phyloP scores from a whole-genome alignment of 2,797 vertebrate genomes.

The Lophius americanus region DNA sequence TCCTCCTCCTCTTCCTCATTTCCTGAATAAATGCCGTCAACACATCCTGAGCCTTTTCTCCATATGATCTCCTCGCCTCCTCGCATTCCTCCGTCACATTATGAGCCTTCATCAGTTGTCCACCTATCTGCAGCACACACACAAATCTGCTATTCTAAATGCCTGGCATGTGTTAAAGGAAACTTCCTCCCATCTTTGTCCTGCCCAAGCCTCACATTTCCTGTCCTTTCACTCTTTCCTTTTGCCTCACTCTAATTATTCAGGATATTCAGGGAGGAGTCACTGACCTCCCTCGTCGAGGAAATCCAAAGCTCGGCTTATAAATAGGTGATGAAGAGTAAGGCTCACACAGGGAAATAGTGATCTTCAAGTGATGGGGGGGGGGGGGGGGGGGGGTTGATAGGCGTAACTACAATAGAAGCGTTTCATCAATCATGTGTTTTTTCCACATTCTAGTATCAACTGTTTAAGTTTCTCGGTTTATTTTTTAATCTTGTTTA shows the following conservation, averaged over 20 bases:
- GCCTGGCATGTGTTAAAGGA: constrained; percentile 58
- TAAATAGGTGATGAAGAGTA: constrained; percentile 17
- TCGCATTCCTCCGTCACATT: constrained; percentile 15
- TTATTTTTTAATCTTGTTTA: background rate
- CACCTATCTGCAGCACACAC: constrained; percentile 37
- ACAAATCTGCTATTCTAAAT: constrained; percentile 32
- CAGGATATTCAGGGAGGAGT: constrained; percentile 42
- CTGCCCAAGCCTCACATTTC: constrained; percentile 66
- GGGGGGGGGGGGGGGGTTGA: no score
- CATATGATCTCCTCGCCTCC: background rate
- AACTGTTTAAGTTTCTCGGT: background rate
- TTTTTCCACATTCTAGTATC: background rate
- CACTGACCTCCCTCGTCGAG: constrained; percentile 1
- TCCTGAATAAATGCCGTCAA: constrained; percentile 19
- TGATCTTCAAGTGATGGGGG: no score
- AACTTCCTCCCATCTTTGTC: constrained; percentile 55
- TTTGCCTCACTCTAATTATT: constrained; percentile 58
- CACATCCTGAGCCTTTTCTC: constrained; percentile 19
- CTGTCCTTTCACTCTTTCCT: constrained; percentile 69
- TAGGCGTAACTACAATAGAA: no score
- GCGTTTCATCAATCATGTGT: no score
- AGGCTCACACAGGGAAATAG: constrained; percentile 3
- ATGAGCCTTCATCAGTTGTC: constrained; percentile 23
- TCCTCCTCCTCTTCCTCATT: constrained; percentile 9
- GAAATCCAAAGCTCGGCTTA: constrained; percentile 15